Base-by-base conservation (phyloP, 2,113 vertebrate species). In the Sander vitreus region DNA sequence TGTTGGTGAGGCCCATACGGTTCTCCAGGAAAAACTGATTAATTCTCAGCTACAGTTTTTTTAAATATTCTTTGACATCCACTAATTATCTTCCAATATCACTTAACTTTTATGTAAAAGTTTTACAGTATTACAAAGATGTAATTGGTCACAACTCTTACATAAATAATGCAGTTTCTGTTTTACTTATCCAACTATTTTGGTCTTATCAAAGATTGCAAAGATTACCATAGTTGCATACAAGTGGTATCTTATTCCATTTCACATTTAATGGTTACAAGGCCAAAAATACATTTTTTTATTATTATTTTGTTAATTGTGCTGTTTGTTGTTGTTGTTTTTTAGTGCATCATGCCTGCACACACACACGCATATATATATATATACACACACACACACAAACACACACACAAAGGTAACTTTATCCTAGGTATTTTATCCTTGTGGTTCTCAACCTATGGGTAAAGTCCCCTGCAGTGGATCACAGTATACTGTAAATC, bases 61-160 rank as follows among this genome's bases (percentile, higher is more conserved):
- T 0, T n/a, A 36, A 71, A 58, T 50, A 21, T 23, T 5, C 33
- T 43, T 25, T 57, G 48, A 75, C 13, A 27, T 75, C 57, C 3
- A 36, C 15, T 57, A 67, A 76, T 72, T 23, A 72, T 55, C 27
- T 19, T 62, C 48, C 55, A 45, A 55, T 21, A 30, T n/a, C 73
- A 27, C 1, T 1, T 57, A 88, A 78, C 13, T 16, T 58, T 18
- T 25, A 70, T 14, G 14, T 39, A 12, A 63, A 75, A 53, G 54
- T n/a, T n/a, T n/a, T n/a, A n/a, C n/a, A n/a, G n/a, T n/a, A n/a
- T n/a, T 67, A 66, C 84, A 84, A 23, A 71, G 23, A 48, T 25
- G 57, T 68, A 76, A 85, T 82, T 88, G 45, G 64, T 62, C 19
- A 55, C 6, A 48, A 73, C 71, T 73, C 0, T 54, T 53, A 33